Evolutionary conservation across 2,797 vertebrate genomes (phyloP).

Genomic region (Oreortyx pictus): DNA sequence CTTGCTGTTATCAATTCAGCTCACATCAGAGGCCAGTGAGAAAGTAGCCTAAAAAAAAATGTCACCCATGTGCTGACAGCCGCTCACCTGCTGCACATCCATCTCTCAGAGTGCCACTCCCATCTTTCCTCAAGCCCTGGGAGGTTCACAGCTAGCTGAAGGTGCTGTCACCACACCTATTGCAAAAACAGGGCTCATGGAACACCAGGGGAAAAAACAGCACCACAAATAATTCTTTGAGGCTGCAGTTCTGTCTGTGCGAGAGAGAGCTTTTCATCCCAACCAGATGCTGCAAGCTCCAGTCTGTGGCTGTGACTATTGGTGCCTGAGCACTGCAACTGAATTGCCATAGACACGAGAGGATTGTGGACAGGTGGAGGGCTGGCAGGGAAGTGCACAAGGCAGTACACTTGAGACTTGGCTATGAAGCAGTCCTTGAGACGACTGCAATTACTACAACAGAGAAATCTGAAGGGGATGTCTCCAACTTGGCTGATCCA

Average conservation of each 20-base stretch:
- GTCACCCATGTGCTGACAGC: not conserved
- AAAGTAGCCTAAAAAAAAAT: not conserved
- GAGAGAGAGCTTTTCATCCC: not conserved
- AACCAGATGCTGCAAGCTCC: no score
- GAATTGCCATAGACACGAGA: not conserved
- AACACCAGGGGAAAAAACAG: not conserved
- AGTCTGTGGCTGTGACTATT: rapidly evolving
- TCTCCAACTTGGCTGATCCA: not conserved
- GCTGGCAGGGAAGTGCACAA: not conserved
- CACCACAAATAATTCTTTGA: not conserved
- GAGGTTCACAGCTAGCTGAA: not conserved
- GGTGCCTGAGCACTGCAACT: not conserved
- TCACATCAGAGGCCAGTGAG: not conserved
- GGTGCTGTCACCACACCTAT: not conserved
- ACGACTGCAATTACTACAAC: not conserved
- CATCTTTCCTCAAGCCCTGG: not conserved
- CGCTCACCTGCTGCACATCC: not conserved
- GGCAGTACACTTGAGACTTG: not conserved
- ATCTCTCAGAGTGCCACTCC: not conserved
- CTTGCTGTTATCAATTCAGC: not conserved
- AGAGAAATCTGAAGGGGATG: not conserved
- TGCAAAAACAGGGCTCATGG: rapidly evolving
- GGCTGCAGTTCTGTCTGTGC: rapidly evolving
- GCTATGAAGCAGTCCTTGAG: not conserved
- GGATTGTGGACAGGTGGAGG: not conserved